Conservation (phyloP, 2,888 invertebrate genomes). For the Ectobius pallidus region DNA sequence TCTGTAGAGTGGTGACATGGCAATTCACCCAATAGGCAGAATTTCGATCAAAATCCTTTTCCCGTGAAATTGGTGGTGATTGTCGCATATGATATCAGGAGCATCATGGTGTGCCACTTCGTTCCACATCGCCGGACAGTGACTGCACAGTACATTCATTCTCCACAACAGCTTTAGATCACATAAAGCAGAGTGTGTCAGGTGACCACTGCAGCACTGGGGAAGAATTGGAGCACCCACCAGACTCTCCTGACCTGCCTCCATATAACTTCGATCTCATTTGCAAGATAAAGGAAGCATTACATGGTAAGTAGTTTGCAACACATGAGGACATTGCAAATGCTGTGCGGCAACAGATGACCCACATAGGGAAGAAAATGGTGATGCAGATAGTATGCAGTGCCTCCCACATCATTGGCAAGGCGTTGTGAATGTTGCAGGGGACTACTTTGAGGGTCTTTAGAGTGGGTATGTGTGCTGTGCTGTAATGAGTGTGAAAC, state of each 20-base stretch:
- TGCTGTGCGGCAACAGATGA: constrained; percentile 6
- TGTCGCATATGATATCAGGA: constrained; percentile 16
- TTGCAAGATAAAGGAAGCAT: not conserved
- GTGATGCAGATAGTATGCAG: too few relatives aligned
- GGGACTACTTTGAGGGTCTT: too few relatives aligned
- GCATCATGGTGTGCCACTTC: not conserved
- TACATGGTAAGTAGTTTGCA: not conserved
- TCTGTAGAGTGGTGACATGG: constrained; percentile 14
- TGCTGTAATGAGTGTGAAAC: not conserved
- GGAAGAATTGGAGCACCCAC: not conserved
- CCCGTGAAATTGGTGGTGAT: constrained; percentile 16
- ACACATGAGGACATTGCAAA: not conserved
- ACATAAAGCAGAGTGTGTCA: not conserved
- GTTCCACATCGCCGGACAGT: constrained; percentile 2
- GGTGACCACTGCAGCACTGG: not conserved
- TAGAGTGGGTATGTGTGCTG: not conserved
- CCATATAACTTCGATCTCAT: not conserved
- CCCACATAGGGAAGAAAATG: not conserved
- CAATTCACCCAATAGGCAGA: not conserved
- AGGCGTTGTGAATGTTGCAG: not conserved
- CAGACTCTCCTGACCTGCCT: not conserved
- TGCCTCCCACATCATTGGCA: too few relatives aligned
- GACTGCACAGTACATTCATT: constrained; percentile 6
- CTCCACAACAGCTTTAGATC: not conserved
- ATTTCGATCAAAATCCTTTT: constrained; percentile 13